Conservation (phyloP, 2,113 vertebrate genomes). For the Poicephalus gulielmi region DNA sequence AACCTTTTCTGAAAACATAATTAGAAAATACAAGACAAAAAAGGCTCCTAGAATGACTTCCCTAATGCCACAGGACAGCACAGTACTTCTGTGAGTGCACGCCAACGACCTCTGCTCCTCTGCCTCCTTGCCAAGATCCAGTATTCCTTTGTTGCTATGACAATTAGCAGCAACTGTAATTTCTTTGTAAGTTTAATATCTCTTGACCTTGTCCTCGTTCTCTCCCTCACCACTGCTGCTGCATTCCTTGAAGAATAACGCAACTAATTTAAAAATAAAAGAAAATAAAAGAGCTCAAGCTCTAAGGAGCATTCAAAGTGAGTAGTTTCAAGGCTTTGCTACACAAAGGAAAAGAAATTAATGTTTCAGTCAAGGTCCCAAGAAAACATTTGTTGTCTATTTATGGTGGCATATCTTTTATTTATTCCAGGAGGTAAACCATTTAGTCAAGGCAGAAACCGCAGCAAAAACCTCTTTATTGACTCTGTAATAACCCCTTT, state of each 20-base stretch:
- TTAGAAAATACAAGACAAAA: background rate
- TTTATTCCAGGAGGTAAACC: background rate
- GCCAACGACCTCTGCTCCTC: fast-evolving
- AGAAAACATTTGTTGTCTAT: background rate
- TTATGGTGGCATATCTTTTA: background rate
- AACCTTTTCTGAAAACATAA: background rate
- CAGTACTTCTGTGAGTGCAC: fast-evolving
- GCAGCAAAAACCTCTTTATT: background rate
- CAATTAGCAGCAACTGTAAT: background rate
- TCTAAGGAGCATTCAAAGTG: background rate
- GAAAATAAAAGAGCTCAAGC: background rate
- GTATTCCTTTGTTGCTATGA: background rate
- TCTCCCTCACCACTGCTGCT: background rate
- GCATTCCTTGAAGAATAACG: background rate
- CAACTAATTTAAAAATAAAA: background rate
- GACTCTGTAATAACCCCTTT: background rate
- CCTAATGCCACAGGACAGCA: background rate
- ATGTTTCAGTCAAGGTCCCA: background rate
- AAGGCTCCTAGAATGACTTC: background rate
- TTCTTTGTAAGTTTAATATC: background rate
- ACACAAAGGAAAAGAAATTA: background rate
- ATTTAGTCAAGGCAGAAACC: background rate
- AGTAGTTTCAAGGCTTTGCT: background rate
- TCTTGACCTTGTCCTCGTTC: background rate
- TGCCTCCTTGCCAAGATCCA: background rate